phyloP scores from a whole-genome alignment of 2,888 invertebrate species.

The Platynereis dumerilii region DNA sequence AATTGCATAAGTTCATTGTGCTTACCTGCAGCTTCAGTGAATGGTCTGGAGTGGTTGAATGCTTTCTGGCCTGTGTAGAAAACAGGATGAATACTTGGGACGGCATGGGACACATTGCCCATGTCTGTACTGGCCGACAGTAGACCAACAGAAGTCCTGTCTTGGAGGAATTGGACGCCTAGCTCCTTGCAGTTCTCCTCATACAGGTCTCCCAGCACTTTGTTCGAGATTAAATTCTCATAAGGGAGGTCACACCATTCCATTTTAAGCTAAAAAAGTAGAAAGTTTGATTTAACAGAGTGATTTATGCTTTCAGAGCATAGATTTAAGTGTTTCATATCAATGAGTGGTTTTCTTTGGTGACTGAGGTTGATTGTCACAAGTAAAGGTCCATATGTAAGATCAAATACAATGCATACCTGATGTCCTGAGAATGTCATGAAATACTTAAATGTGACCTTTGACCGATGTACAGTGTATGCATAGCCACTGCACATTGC shows the following conservation, averaged over 20 bases:
- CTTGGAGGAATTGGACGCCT: slow-evolving; percentile 33
- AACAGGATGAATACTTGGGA: slow-evolving; percentile 45
- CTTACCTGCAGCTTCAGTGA: slow-evolving; percentile 38
- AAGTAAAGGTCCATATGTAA: no score
- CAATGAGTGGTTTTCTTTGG: no score
- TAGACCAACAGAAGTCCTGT: background rate
- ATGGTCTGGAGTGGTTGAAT: slow-evolving; percentile 42
- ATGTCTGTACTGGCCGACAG: slow-evolving; percentile 44
- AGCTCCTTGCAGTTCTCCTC: slow-evolving; percentile 45
- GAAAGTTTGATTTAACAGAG: background rate
- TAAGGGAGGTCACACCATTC: slow-evolving; percentile 43
- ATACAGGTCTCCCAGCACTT: slow-evolving; percentile 46
- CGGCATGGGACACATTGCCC: slow-evolving; percentile 47
- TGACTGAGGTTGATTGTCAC: no score
- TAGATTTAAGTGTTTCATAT: background rate
- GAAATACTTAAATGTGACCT: no score
- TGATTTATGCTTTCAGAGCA: background rate
- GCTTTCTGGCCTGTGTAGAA: slow-evolving; percentile 38
- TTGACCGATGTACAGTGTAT: no score
- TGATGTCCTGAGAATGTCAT: no score
- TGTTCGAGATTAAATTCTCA: slow-evolving; percentile 49
- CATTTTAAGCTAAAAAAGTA: slow-evolving; percentile 39
- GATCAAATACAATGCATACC: no score
- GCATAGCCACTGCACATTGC: no score
- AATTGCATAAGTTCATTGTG: no score